Evolutionary conservation across 2,888 invertebrate species (phyloP).

Genomic region (Ornithoptera priamus): DNA sequence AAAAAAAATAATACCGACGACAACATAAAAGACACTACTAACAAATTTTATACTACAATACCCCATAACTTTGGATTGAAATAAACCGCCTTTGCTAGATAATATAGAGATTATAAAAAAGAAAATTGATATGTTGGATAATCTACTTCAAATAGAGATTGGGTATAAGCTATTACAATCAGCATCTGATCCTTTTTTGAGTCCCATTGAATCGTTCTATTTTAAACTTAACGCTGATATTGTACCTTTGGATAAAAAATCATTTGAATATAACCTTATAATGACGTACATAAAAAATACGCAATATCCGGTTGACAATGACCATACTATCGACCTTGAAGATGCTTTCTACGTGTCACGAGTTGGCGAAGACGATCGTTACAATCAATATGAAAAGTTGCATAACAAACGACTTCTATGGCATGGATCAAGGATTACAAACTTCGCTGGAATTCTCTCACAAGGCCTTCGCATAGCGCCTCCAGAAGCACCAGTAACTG

Average conservation of each 20-base stretch:
- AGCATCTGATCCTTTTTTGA: slow-evolving; percentile 47
- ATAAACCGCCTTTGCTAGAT: slow-evolving; percentile 88
- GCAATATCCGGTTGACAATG: not conserved
- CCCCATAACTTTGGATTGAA: slow-evolving; percentile 95
- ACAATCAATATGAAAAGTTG: slow-evolving; percentile 90
- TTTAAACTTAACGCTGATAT: slow-evolving; percentile 91
- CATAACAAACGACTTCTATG: slow-evolving; percentile 92
- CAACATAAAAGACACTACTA: slow-evolving; percentile 19
- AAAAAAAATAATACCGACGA: slow-evolving; percentile 8
- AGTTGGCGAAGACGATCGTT: slow-evolving; percentile 89
- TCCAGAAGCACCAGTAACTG: slow-evolving; percentile 96
- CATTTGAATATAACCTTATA: slow-evolving; percentile 87
- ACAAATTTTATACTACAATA: slow-evolving; percentile 29
- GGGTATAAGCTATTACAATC: slow-evolving; percentile 91
- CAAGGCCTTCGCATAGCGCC: slow-evolving; percentile 97
- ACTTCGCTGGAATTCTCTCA: slow-evolving; percentile 95
- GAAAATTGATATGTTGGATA: slow-evolving; percentile 91
- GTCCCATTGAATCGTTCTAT: slow-evolving; percentile 91
- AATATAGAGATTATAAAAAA: slow-evolving; percentile 84
- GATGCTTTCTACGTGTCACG: slow-evolving; percentile 85
- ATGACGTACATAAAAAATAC: slow-evolving; percentile 91
- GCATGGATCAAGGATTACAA: slow-evolving; percentile 97
- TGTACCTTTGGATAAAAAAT: slow-evolving; percentile 82
- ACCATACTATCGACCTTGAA: slow-evolving; percentile 46
- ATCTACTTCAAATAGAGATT: slow-evolving; percentile 94